Base-by-base conservation (phyloP, 2,113 vertebrate species). In the Merops nubicus region DNA sequence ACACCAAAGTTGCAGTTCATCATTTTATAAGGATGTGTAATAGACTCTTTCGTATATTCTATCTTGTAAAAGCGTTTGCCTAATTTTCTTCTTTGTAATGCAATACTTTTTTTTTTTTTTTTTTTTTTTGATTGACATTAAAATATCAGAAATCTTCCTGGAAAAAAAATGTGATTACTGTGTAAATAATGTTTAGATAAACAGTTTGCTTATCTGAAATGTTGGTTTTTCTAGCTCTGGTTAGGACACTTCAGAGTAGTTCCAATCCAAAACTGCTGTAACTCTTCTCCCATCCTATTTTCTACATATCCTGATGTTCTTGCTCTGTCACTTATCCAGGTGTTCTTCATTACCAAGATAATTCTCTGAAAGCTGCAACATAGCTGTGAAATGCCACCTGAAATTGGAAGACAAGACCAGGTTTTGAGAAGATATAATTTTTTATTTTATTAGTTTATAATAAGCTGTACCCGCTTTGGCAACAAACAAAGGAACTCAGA, bases 321-420 rank as follows among this genome's bases (percentile, higher is more conserved):
- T 68, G 48, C 94, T 90, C 78, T 97, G 74, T 96, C 85, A 3
- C 2, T 91, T 95, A 31, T 85, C 93, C 97, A 97, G 95, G 96
- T 96, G 96, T 97, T 75, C 91, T 96, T 97, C 95, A 70, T 97
- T 95, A 89, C 42, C 69, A 87, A 83, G 86, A 89, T 88, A 91
- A 96, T 96, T 96, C 88, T 96, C 91, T 91, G 33, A 95, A 94
- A 98, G 92, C 92, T 98, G 96, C 87, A 93, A 63, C 54, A 33
- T 42, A 45, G 88, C 88, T 97, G 97, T 68, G 93, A 98, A 98
- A 97, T 96, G 75, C 68, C 92, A 96, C 94, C 81, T 90, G 87
- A 97, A 97, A 97, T 59, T 93, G 80, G 93, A 97, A 96, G 92
- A 97, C 84, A 88, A 94, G 81, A 85, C 95, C 86, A 97, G 95